Evolutionary conservation across 2,797 vertebrate species (phyloP), one percentile per base, ranked within the genome.

Genomic region (Siniperca obscura): DNA sequence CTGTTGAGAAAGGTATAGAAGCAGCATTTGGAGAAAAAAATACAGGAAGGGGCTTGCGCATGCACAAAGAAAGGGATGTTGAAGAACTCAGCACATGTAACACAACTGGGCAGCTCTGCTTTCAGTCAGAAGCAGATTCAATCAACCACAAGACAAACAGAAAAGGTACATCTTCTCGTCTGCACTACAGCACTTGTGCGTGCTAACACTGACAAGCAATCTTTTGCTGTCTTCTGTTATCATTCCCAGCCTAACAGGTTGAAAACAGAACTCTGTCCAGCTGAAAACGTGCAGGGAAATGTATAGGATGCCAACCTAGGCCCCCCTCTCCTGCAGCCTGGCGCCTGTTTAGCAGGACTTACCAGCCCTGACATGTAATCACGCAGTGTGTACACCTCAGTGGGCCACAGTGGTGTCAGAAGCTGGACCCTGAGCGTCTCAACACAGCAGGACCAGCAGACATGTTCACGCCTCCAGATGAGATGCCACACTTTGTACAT

Each of bases 341-440:
- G 27, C 10, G 71, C 78, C 81, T 78, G 82, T 90, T 89, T 70
- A 83, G 81, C 81, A 75, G 88, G 82, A 81, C 81, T 93, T 86
- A 93, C 84, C 67, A 74, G 75, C 74, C 80, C 89, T 93, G 92
- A 93, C 94, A 90, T 90, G 85, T 86, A 94, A 94, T 94, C 94
- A 92, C 92, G 78, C 81, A 0, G 48, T 27, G 73, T 62, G 83
- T 65, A 55, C 67, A 86, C 82, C 83, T 84, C 65, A 40, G 36
- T 3, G 68, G 79, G 83, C 57, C 88, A 72, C 46, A 22, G 50
- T 64, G 73, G 67, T 27, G 69, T 86, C 70, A 55, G 53, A 70
- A 66, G 56, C 79, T 38, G 70, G 69, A 87, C 80, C 80, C 66
- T 7, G 25, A 84, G 74, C 6, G 27, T 40, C 44, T 83, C 68